phyloP scores from a whole-genome alignment of 2,888 invertebrate species.

The Oxycera nigricornis region DNA sequence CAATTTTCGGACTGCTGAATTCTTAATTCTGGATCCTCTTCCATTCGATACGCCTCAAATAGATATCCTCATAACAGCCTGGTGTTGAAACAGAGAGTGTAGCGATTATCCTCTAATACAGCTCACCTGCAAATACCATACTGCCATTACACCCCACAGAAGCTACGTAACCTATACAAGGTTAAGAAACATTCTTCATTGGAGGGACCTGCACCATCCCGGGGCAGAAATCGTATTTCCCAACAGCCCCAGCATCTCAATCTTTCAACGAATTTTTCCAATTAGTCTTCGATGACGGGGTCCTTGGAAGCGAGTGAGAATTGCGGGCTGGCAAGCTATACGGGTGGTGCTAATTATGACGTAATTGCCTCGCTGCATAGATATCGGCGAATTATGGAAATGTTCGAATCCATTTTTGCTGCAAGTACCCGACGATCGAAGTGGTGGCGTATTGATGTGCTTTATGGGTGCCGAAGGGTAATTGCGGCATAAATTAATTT shows the following conservation, averaged over 20 bases:
- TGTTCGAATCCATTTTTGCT: conserved; percentile 49
- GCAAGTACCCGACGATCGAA: conserved; percentile 24
- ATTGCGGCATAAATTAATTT: conserved; percentile 63
- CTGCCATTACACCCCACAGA: no score
- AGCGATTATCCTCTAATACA: no score
- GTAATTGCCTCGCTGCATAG: conserved; percentile 62
- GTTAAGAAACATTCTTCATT: no score
- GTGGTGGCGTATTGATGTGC: conserved; percentile 56
- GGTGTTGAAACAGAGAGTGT: no score
- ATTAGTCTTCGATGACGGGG: conserved; percentile 50
- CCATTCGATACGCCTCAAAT: no score
- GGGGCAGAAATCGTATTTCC: not conserved
- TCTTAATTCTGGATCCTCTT: no score
- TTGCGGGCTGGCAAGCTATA: conserved; percentile 28
- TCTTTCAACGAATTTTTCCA: conserved; percentile 44
- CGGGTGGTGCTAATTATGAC: conserved; percentile 59
- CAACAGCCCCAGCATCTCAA: conserved; percentile 31
- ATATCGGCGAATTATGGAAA: conserved; percentile 63
- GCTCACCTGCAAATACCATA: no score
- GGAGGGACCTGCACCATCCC: no score
- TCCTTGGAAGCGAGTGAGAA: not conserved
- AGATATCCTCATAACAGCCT: no score
- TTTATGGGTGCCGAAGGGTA: conserved; percentile 62
- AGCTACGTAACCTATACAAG: no score
- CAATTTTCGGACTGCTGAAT: no score